Evolutionary conservation across 23 tunicate genomes (phyloP), one percentile per base, ranked within the genome.

Genomic region (Trididemnum nubilum): DNA sequence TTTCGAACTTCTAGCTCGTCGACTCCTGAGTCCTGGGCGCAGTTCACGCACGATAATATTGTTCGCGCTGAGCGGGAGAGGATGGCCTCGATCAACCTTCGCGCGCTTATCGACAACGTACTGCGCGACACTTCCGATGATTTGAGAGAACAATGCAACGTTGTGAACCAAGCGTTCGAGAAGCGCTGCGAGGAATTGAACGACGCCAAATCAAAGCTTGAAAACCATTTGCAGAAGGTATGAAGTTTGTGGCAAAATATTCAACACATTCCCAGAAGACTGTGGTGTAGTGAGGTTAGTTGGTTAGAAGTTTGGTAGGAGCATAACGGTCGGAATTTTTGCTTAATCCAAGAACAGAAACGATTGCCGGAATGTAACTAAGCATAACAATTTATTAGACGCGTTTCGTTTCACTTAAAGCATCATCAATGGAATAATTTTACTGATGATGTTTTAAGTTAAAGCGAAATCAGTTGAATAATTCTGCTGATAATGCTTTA

Each of bases 11-110:
- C 15, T 30, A 93, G 98, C 76, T 88, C 98, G 2, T 85, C 90
- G 0, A 93, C 98, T 26, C 98, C 98, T 3, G 98, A 93, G 66
- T 77, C 98, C 2, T 93, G 98, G 98, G 93, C 98, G 1, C 98
- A 93, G 82, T 93, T 87, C 73, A 87, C 98, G 2, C 98, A 93
- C 70, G 98, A 93, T 76, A 93, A 93, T 84, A 93, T 93, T 54
- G 98, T 93, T 1, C 89, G 89, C 19, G 98, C 98, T 3, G 98
- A 93, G 70, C 89, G 98, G 36, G 98, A 93, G 76, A 79, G 98
- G 29, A 93, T 93, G 98, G 98, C 98, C 0, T 87, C 93, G 28
- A 84, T 93, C 80, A 93, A 93, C 36, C 85, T 93, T 65, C 87
- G 98, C 4, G 87, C 98, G 34, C 60, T 93, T 86, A 93, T 93